A percentile compares a stretch with the other conserved stretches of the same genome.
These are phyloP conservation scores for Steinernema khuongi DNA, from an alignment of 1,140 invertebrate species.

Conservation along the genomic window DNA sequence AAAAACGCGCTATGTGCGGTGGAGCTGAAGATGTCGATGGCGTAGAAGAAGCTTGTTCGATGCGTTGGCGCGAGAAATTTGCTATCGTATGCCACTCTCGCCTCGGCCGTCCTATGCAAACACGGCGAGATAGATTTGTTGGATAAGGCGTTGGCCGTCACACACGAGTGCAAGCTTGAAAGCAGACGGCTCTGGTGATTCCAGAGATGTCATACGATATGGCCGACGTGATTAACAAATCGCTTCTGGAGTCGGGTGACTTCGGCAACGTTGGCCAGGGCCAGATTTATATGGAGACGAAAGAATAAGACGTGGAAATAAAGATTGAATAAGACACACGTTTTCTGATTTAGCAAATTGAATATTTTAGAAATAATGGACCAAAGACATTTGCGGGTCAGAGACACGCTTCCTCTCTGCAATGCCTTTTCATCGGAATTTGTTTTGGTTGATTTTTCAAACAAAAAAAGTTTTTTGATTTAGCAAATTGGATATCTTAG, in stretches of 20 bases:
- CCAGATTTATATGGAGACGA: too few relatives aligned
- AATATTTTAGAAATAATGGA: too few relatives aligned
- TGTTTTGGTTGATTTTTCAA: too few relatives aligned
- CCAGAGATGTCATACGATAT: neutral
- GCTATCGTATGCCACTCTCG: neutral
- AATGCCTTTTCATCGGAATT: too few relatives aligned
- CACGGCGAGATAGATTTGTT: neutral
- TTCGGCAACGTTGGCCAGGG: too few relatives aligned
- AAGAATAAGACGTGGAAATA: too few relatives aligned
- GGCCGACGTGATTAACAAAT: neutral
- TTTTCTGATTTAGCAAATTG: too few relatives aligned
- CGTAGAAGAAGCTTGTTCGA: neutral
- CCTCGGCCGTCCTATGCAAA: neutral
- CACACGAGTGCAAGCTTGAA: neutral
- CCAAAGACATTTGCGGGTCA: too few relatives aligned
- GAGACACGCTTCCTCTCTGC: too few relatives aligned
- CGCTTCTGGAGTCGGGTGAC: neutral
- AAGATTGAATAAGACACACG: too few relatives aligned
- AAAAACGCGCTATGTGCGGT: neutral
- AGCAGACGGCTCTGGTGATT: neutral
- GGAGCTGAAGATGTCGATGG: neutral
- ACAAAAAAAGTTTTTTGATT: too few relatives aligned
- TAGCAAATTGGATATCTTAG: too few relatives aligned
- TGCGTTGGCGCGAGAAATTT: conserved; percentile 8
- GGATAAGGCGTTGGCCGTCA: neutral